Conservation (phyloP, 2,797 vertebrate species). For the Micropoecilia bifurca region DNA sequence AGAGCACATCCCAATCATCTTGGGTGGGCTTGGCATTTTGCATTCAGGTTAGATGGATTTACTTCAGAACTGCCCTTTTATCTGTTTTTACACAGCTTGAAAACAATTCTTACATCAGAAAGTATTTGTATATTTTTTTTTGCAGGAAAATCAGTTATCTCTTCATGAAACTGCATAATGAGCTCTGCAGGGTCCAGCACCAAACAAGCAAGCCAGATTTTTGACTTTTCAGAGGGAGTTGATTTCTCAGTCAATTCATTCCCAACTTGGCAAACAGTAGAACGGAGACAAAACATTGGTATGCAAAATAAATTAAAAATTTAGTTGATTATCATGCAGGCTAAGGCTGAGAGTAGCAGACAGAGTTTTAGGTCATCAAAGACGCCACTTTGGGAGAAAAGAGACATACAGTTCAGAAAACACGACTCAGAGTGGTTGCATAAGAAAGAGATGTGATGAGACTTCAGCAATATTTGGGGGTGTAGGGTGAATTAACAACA, state of each 20-base stretch:
- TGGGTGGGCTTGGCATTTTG: too few species aligned
- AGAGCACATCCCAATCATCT: too few species aligned
- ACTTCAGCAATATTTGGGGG: neutral
- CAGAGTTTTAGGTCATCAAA: neutral
- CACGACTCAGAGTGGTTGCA: neutral
- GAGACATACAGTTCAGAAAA: neutral
- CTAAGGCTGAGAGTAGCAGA: too few species aligned
- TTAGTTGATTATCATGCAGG: too few species aligned
- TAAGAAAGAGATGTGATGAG: neutral
- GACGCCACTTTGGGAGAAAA: neutral
- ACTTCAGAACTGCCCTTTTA: neutral
- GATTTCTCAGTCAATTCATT: neutral
- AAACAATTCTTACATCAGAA: neutral
- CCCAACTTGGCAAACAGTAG: neutral
- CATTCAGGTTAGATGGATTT: neutral
- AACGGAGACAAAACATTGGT: neutral
- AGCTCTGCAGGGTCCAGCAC: neutral
- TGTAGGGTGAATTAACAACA: neutral
- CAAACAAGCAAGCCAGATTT: neutral
- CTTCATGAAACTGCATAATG: neutral
- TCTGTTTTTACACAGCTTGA: neutral
- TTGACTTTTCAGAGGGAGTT: neutral
- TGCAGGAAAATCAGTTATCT: neutral
- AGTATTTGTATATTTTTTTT: neutral
- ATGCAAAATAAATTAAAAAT: neutral